These are phyloP conservation scores for Sericinus montela DNA, from an alignment of 2,888 invertebrate species.

Conservation along the genomic window DNA sequence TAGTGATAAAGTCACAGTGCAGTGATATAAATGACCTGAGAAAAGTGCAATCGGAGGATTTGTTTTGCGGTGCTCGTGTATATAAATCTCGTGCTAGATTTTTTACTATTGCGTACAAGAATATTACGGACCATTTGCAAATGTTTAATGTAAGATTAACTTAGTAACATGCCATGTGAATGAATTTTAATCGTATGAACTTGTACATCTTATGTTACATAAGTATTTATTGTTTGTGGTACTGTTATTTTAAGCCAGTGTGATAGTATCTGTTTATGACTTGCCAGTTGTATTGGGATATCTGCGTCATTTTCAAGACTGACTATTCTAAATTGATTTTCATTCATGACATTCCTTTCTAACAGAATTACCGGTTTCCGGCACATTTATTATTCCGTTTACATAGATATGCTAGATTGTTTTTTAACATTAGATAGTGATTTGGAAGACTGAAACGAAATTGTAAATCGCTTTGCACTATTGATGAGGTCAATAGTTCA, in stretches of 20 bases:
- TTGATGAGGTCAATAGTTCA: constrained; percentile 67
- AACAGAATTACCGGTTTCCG: constrained; percentile 21
- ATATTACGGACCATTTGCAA: constrained; percentile 67
- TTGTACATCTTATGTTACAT: constrained; percentile 35
- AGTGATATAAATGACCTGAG: constrained; percentile 43
- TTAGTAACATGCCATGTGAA: constrained; percentile 6
- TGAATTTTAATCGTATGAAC: neutral
- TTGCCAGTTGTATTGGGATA: constrained; percentile 44
- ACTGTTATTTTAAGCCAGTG: constrained; percentile 29
- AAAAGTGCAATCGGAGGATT: constrained; percentile 43
- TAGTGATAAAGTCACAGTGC: constrained; percentile 47
- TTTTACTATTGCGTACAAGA: constrained; percentile 72
- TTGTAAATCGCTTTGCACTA: constrained; percentile 56
- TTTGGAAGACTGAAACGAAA: constrained; percentile 52
- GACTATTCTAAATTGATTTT: constrained; percentile 65
- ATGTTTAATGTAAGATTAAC: constrained; percentile 36
- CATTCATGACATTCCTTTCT: constrained; percentile 61
- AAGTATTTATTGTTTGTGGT: constrained; percentile 70
- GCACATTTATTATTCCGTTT: constrained; percentile 26
- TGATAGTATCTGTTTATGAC: constrained; percentile 34
- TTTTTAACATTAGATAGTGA: constrained; percentile 36
- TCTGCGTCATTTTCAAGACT: constrained; percentile 70
- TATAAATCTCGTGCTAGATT: constrained; percentile 74
- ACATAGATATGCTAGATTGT: constrained; percentile 45
- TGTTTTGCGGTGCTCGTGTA: constrained; percentile 74